Evolutionary conservation across 1,140 invertebrate genomes (phyloP), one percentile per base, ranked within the genome.

Genomic region (Bombus sibiricus): DNA sequence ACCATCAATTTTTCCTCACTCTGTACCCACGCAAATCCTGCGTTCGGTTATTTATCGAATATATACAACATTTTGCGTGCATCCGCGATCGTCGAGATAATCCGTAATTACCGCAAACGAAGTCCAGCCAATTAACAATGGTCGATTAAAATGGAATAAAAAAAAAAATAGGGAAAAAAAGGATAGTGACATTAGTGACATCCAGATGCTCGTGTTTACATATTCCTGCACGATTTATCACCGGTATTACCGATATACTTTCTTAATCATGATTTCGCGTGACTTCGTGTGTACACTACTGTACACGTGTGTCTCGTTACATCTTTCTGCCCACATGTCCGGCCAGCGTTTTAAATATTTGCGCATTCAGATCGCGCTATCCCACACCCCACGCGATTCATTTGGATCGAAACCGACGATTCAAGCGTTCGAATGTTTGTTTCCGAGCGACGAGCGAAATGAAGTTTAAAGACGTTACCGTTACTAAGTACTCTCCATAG

Each of bases 241-340:
- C 15, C 25, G 22, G 3, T 12, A 4, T 37, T 57, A 47, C 25
- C 13, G 25, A 77, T 59, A 39, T 6, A 62, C 39, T 39, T n/a
- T 59, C 34, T 62, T 62, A 77, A 77, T 39, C 34, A 39, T 62
- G 25, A 62, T 25, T n/a, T 77, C 25, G 75, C 75, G 53, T 77
- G 74, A 34, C 41, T 74, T 22, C 9, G 9, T 12, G 15, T n/a
- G 59, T 53, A 53, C 18, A 22, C 18, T 22, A 22, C 47, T 2
- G 47, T 53, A 8, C 47, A 53, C 47, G 47, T 8, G 47, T 53
- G 59, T n/a, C 22, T 28, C 32, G 32, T 5, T 32, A 15, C 41
- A 37, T 22, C 4, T 75, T 59, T 25, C 34, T 28, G 34, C 3
- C 43, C 22, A 53, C 32, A 3, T 34, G 43, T 47, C 25, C 10